Evolutionary conservation across 1,140 invertebrate species (phyloP).

Genomic region (Hyphantria cunea): DNA sequence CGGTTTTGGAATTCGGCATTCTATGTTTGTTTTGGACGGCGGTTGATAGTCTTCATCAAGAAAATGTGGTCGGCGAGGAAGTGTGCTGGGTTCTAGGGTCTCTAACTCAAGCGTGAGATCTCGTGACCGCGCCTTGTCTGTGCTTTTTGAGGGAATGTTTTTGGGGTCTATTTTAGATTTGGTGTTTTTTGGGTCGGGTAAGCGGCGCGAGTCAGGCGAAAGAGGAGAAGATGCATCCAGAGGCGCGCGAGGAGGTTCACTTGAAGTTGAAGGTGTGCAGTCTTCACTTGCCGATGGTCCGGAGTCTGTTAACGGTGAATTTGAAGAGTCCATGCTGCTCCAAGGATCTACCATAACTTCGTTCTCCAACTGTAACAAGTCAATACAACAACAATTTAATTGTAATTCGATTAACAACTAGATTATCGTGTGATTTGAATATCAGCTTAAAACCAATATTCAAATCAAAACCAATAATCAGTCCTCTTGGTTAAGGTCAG

Average conservation of each 20-base stretch:
- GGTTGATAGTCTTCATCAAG: slow-evolving; percentile 83
- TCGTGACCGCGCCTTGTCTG: slow-evolving; percentile 68
- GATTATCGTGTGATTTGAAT: no score
- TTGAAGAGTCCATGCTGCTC: slow-evolving; percentile 81
- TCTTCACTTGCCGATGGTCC: slow-evolving; percentile 77
- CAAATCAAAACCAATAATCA: no score
- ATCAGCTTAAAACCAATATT: no score
- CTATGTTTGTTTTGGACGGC: slow-evolving; percentile 79
- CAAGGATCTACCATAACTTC: slow-evolving; percentile 80
- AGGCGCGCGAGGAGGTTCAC: slow-evolving; percentile 55
- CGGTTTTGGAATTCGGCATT: slow-evolving; percentile 79
- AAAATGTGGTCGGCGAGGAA: slow-evolving; percentile 81
- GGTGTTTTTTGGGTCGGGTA: slow-evolving; percentile 57
- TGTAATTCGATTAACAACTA: no score
- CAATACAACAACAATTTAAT: slow-evolving; percentile 27
- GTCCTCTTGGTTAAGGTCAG: slow-evolving; percentile 55
- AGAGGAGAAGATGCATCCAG: slow-evolving; percentile 52
- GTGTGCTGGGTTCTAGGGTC: slow-evolving; percentile 56
- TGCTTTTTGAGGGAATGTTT: slow-evolving; percentile 41
- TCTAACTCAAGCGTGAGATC: slow-evolving; percentile 70
- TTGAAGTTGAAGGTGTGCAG: slow-evolving; percentile 73
- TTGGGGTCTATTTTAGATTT: slow-evolving; percentile 48
- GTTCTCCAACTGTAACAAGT: slow-evolving; percentile 80
- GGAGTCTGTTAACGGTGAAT: slow-evolving; percentile 78
- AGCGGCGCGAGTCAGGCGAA: slow-evolving; percentile 58